phyloP scores from a whole-genome alignment of 2,888 invertebrate species.

The Hylaea fasciaria region DNA sequence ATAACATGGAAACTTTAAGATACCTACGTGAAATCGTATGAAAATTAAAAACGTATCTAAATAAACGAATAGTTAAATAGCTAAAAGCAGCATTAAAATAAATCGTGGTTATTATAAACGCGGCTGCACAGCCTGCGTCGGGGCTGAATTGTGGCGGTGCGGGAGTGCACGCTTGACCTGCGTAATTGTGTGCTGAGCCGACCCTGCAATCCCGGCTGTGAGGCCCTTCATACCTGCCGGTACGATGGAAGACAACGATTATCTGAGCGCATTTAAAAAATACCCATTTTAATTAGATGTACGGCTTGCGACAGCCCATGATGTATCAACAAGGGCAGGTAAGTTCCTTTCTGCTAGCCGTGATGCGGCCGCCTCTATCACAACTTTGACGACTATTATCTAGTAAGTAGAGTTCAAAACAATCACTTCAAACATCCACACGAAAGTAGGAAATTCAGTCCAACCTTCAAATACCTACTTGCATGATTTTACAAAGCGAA shows the following conservation, averaged over 20 bases:
- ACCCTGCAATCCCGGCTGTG: constrained; percentile 59
- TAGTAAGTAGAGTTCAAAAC: too few relatives aligned
- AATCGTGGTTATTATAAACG: constrained; percentile 35
- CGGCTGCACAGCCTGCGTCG: constrained; percentile 21
- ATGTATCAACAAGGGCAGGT: too few relatives aligned
- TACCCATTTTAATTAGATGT: too few relatives aligned
- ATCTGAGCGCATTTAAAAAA: neutral
- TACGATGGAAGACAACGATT: neutral
- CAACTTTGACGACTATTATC: too few relatives aligned
- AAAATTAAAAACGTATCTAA: neutral
- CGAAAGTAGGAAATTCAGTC: too few relatives aligned
- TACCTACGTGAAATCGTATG: neutral
- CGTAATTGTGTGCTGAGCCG: constrained; percentile 72
- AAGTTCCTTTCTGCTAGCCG: too few relatives aligned
- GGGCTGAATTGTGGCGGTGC: constrained; percentile 49
- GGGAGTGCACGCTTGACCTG: constrained; percentile 70
- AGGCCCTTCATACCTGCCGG: constrained; percentile 37
- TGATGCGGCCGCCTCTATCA: too few relatives aligned
- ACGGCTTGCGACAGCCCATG: too few relatives aligned
- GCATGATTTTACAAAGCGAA: too few relatives aligned
- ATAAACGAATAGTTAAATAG: neutral
- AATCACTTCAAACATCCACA: too few relatives aligned
- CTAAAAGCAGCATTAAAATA: constrained; percentile 11
- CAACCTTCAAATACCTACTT: too few relatives aligned
- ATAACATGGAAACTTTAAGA: too few relatives aligned